Evolutionary conservation across 2,888 invertebrate species (phyloP).

Genomic region (Macrosiphum euphorbiae): DNA sequence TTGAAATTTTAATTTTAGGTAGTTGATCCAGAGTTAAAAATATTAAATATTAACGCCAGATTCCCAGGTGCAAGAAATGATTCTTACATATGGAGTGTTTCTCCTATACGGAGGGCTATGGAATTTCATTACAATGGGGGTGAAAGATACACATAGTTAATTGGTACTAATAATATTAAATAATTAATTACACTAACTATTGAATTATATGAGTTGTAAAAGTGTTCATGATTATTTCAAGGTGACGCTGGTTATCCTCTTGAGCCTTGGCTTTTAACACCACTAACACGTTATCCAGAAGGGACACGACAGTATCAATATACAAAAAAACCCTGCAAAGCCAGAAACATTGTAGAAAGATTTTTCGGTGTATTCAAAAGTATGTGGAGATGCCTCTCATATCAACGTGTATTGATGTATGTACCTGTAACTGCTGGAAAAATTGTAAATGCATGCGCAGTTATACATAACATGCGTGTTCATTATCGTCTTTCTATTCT

Average conservation of each 20-base stretch:
- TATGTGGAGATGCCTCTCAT: constrained; percentile 28
- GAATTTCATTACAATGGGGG: not conserved
- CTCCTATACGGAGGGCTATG: not conserved
- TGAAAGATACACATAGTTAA: not conserved
- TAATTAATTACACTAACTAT: not conserved
- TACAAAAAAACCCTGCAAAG: constrained; percentile 30
- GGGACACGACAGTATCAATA: constrained; percentile 7
- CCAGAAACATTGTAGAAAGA: not conserved
- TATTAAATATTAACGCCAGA: constrained; percentile 20
- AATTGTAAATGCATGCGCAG: not conserved
- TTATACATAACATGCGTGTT: constrained; percentile 24
- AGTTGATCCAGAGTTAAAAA: constrained; percentile 7
- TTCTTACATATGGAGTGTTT: not conserved
- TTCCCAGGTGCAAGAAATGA: constrained; percentile 26
- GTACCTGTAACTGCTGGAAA: not conserved
- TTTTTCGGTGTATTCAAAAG: constrained; percentile 6
- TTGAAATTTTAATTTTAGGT: constrained; percentile 7
- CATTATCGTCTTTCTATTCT: constrained; percentile 22
- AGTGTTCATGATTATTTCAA: constrained; percentile 15
- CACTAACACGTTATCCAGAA: not conserved
- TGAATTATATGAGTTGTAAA: not conserved
- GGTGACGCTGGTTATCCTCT: constrained; percentile 15
- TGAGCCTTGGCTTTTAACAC: constrained; percentile 26
- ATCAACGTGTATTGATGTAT: constrained; percentile 22
- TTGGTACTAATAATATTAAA: constrained; percentile 20